A percentile compares a stretch with the other conserved stretches of the same genome.
phyloP scores from a whole-genome alignment of 2,888 invertebrate genomes.

The Brachyptera risi region DNA sequence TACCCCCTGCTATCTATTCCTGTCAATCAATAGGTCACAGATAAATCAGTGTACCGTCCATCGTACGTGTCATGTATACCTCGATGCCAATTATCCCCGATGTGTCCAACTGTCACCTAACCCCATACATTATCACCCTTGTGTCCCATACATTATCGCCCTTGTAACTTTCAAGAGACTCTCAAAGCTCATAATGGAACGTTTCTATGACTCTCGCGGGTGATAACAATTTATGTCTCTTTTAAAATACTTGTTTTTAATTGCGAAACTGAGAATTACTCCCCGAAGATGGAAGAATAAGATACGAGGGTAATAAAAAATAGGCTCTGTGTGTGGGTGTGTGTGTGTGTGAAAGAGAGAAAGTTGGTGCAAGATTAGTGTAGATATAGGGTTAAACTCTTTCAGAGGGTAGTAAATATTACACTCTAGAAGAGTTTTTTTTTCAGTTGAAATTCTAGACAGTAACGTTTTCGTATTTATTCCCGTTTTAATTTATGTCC shows the following conservation, averaged over 20 bases:
- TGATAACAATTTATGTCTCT: conserved; percentile 44
- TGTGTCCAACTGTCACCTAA: no score
- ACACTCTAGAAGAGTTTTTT: not conserved
- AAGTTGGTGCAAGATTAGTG: conserved; percentile 9
- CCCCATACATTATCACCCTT: no score
- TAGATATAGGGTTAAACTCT: conserved; percentile 12
- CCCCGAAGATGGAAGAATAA: conserved; percentile 38
- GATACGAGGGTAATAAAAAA: conserved; percentile 43
- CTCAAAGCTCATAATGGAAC: conserved; percentile 11
- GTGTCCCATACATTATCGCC: no score
- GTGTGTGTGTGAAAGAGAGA: no score
- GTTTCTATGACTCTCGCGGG: conserved; percentile 32
- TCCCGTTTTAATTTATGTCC: not conserved
- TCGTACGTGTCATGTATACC: no score
- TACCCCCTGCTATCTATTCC: not conserved
- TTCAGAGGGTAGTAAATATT: conserved; percentile 16
- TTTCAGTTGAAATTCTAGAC: not conserved
- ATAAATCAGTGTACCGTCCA: not conserved
- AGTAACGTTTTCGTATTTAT: not conserved
- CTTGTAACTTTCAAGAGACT: no score
- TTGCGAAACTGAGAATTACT: conserved; percentile 46
- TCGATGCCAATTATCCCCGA: not conserved
- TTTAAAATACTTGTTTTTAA: conserved; percentile 45
- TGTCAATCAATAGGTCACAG: conserved; percentile 30
- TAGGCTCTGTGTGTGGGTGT: conserved; percentile 33